Evolutionary conservation across 2,113 vertebrate species (phyloP), one percentile per base, ranked within the genome.

Genomic region (Craseonycteris thonglongyai): DNA sequence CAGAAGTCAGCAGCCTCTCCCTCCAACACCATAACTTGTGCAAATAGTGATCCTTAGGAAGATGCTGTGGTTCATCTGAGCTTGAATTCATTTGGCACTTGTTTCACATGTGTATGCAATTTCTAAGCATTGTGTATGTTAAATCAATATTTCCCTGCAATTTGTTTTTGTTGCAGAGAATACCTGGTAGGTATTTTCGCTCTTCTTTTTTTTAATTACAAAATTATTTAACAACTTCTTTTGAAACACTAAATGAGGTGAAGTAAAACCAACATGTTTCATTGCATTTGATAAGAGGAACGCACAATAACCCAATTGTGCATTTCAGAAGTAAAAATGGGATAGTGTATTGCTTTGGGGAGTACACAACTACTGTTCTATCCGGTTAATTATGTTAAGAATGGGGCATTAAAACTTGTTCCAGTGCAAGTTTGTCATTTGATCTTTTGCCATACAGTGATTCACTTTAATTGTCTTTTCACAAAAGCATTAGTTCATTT

Each of bases 141-240:
- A 26, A 74, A 35, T 56, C 69, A 47, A 6, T 65, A 75, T 78
- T 85, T 92, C 38, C 86, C 65, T 89, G 40, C 82, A 26, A 85
- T 95, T 93, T 82, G 76, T 82, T 94, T 92, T 35, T 30, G 7
- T 63, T 72, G 45, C 45, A 65, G 35, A 56, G n/a, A 12, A 95
- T 40, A 88, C 38, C 74, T 78, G n/a, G 16, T 58, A 49, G 88
- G 92, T 58, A 56, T 75, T 94, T 76, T 80, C 35, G 82, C 4
- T 24, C 33, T 78, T 71, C 33, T 69, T 24, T 16, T 66, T 90
- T 88, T 93, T 47, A 86, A 95, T 92, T 89, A 88, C n/a, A 79
- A 92, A 91, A 79, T 79, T 92, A 76, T 54, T 93, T 61, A 94
- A 95, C 79, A 87, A 49, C 66, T 83, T 89, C 45, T 94, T 87